Percentiles rank a stretch among this genome's conserved stretches.
These are phyloP conservation scores for Orthosia gothica DNA, from an alignment of 2,888 invertebrate genomes.

Conservation along the genomic window DNA sequence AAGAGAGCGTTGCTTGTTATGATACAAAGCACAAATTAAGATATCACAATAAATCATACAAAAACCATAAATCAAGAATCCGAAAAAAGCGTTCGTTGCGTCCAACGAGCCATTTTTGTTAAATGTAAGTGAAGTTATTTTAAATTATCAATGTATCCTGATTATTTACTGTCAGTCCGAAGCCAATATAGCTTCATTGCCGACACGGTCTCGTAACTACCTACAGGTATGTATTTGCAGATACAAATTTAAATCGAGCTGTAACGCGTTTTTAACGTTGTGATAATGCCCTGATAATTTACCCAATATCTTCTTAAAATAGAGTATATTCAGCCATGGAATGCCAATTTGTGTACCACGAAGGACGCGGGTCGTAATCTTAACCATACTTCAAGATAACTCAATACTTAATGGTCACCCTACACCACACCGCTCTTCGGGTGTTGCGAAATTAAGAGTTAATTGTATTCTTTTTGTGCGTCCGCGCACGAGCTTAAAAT, in stretches of 20 bases:
- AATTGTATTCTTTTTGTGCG: constrained; percentile 77
- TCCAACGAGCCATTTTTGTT: constrained; percentile 18
- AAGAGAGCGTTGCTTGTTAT: constrained; percentile 9
- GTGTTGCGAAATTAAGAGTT: constrained; percentile 82
- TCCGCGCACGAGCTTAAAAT: constrained; percentile 75
- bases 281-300: constrained; percentile 17
- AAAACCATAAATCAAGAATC: constrained; percentile 49
- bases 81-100: constrained; percentile 36
- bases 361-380: constrained; percentile 65
- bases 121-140: constrained; percentile 61
- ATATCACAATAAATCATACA: constrained; percentile 61
- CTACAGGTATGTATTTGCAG: neutral
- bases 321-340: constrained; percentile 17
- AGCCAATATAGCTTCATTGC: constrained; percentile 25
- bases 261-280: constrained; percentile 11
- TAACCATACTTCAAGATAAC: constrained; percentile 75
- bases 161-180: constrained; percentile 69
- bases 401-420: constrained; percentile 76
- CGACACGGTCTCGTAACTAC: neutral
- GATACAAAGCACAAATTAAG: constrained; percentile 63
- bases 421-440: constrained; percentile 77
- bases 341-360: constrained; percentile 66
- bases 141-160: constrained; percentile 58
- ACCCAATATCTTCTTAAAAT: neutral
- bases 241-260: constrained; percentile 23